Conservation (phyloP, 2,888 invertebrate genomes). For the Pocota personata region DNA sequence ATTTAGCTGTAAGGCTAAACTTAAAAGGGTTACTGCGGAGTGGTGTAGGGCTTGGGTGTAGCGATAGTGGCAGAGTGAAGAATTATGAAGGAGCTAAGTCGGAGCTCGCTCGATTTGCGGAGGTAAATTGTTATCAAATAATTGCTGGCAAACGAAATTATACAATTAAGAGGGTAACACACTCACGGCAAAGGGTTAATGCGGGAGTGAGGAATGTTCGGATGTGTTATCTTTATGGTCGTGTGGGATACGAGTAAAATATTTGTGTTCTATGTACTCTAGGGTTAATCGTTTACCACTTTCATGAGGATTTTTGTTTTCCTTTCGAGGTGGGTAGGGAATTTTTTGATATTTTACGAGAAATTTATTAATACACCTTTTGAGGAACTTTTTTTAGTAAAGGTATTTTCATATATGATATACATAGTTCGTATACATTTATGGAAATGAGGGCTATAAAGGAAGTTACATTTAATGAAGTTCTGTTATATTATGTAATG, state of each 20-base stretch:
- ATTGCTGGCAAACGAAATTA: conserved; percentile 81
- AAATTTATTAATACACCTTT: not conserved
- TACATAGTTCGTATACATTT: not conserved
- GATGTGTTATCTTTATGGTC: conserved; percentile 81
- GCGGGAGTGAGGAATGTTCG: conserved; percentile 75
- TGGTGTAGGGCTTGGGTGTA: not conserved
- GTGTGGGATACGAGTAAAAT: conserved; percentile 74
- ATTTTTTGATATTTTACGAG: conserved; percentile 5
- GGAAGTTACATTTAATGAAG: not conserved
- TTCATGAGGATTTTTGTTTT: conserved; percentile 22
- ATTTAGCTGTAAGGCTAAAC: conserved; percentile 36
- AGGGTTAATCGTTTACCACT: conserved; percentile 69
- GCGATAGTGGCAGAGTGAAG: conserved; percentile 53
- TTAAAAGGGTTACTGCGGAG: not conserved
- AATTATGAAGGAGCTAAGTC: conserved; percentile 62
- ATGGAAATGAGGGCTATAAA: not conserved
- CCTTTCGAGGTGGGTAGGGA: not conserved
- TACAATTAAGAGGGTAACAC: conserved; percentile 80
- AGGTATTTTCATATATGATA: not conserved
- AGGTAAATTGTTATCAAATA: conserved; percentile 82
- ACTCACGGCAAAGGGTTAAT: conserved; percentile 75
- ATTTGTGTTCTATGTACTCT: conserved; percentile 27
- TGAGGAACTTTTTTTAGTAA: not conserved
- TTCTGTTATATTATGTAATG: not conserved
- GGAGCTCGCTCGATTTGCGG: conserved; percentile 49